Evolutionary conservation across 1,140 invertebrate genomes (phyloP).

Genomic region (Apis cerana): DNA sequence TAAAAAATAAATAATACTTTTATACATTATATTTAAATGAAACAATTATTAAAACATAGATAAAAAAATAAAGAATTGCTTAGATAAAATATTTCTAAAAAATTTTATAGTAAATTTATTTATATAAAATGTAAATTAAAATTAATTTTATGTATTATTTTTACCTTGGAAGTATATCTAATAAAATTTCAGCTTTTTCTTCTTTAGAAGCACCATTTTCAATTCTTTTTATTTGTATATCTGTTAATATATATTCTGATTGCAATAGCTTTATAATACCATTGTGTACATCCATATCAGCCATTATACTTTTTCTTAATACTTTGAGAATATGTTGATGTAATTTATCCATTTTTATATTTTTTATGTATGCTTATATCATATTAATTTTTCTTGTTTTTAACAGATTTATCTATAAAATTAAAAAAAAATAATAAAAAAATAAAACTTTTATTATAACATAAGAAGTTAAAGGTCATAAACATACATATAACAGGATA

Average conservation of each 20-base stretch:
- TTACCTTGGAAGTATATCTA: conserved; percentile 74
- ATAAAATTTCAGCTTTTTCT: conserved; percentile 65
- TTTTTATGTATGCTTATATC: background rate
- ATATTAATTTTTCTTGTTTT: background rate
- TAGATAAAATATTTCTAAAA: background rate
- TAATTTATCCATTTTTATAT: conserved; percentile 69
- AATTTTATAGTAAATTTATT: background rate
- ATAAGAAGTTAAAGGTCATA: background rate
- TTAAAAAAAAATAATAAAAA: background rate
- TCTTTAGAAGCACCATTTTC: conserved; percentile 57
- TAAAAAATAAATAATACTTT: conserved; percentile 58
- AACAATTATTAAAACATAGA: background rate
- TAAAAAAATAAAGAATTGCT: background rate
- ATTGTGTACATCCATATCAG: conserved; percentile 75
- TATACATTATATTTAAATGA: background rate
- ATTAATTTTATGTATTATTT: background rate
- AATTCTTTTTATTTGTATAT: conserved; percentile 70
- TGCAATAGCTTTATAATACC: conserved; percentile 70
- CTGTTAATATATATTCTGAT: conserved; percentile 68
- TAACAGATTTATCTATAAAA: conserved; percentile 3
- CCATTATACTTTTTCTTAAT: conserved; percentile 69
- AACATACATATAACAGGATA: background rate
- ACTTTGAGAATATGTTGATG: conserved; percentile 69
- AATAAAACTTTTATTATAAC: background rate
- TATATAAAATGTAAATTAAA: background rate